Conservation (phyloP, 2,797 vertebrate species). For the Sebastes paucispinis region DNA sequence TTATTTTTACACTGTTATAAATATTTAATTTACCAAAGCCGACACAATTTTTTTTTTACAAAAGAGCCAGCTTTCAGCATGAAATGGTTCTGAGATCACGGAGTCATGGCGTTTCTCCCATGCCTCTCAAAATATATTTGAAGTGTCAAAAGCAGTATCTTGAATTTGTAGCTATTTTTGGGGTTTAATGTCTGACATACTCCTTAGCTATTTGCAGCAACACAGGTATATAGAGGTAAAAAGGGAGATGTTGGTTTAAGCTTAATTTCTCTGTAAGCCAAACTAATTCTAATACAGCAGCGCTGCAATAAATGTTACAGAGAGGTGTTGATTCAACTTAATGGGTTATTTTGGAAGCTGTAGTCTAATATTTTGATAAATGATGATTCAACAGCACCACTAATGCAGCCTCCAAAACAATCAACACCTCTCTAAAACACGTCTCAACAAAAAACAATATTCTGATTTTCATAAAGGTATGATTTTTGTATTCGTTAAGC, state of each 20-base stretch:
- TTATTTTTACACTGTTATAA: slow-evolving; percentile 64
- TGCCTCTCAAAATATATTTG: background rate
- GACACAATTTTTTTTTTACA: slow-evolving; percentile 20
- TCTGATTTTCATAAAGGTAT: background rate
- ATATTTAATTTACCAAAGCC: slow-evolving; percentile 64
- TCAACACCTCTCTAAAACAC: background rate
- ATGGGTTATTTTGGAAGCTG: background rate
- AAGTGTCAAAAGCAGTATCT: slow-evolving; percentile 11
- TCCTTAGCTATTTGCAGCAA: background rate
- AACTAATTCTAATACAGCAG: background rate
- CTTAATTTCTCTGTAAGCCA: background rate
- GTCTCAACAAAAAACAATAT: background rate
- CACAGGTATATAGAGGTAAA: background rate
- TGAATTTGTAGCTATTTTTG: slow-evolving; percentile 16
- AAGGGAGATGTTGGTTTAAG: background rate
- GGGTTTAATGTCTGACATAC: background rate
- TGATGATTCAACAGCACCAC: background rate
- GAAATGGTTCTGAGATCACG: slow-evolving; percentile 16
- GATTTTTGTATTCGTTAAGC: background rate
- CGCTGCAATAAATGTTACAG: background rate
- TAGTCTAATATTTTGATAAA: background rate
- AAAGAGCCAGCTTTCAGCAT: slow-evolving; percentile 25
- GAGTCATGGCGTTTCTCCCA: slow-evolving; percentile 15
- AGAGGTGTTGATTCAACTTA: background rate
- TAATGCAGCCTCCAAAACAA: background rate